Percentiles rank a stretch among this genome's conserved stretches.
phyloP scores from a whole-genome alignment of 2,888 invertebrate species.

The Ormia ochracea region DNA sequence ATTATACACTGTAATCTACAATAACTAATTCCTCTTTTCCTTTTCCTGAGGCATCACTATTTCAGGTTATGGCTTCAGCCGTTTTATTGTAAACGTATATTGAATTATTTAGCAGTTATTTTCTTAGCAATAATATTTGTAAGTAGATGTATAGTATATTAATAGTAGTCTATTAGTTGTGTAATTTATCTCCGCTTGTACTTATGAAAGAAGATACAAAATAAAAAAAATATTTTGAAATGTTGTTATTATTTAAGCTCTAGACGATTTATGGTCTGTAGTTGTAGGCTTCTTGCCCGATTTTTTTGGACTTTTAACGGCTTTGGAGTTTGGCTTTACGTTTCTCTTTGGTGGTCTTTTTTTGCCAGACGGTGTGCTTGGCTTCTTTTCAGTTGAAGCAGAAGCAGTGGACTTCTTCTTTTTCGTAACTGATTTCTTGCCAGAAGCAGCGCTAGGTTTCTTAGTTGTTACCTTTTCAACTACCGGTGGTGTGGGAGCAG shows the following conservation, averaged over 20 bases:
- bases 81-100: conserved; percentile 5
- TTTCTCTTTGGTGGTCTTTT: not conserved
- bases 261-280: conserved; percentile 42
- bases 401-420: conserved; percentile 46
- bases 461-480: conserved; percentile 24
- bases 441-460: not conserved
- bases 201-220: conserved; percentile 19
- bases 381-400: conserved; percentile 11
- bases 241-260: conserved; percentile 22
- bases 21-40: no score
- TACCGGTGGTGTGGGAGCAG: conserved; percentile 66
- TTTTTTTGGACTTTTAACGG: conserved; percentile 63
- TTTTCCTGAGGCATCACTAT: no score
- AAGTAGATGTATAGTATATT: not conserved
- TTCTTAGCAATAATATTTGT: conserved; percentile 17
- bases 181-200: conserved; percentile 54
- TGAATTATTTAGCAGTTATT: not conserved
- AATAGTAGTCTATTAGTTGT: not conserved
- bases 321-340: conserved; percentile 46
- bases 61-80: not conserved
- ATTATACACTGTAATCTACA: no score
- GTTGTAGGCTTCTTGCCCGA: conserved; percentile 31
- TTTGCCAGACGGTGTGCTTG: not conserved
- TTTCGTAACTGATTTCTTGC: conserved; percentile 30
- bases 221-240: conserved; percentile 3